A percentile compares a stretch with the other conserved stretches of the same genome.
phyloP scores from a whole-genome alignment of 2,113 vertebrate species.

The Alethe castanea region DNA sequence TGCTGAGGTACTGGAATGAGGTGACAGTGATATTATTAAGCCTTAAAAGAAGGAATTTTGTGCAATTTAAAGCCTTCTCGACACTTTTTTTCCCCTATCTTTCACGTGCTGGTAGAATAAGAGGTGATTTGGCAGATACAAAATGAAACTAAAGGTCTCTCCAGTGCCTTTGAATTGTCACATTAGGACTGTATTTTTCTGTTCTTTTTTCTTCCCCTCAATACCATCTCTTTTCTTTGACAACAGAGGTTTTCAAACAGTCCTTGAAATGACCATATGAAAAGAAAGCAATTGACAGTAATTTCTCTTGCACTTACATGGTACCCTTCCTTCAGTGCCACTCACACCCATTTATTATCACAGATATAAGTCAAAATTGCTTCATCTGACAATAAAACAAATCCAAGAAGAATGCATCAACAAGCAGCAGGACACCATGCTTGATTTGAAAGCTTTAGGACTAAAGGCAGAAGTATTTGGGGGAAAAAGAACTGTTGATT shows the following conservation, averaged over 20 bases:
- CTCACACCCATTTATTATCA: neutral
- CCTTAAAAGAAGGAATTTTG: neutral
- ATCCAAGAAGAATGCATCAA: neutral
- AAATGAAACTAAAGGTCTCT: neutral
- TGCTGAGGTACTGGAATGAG: neutral
- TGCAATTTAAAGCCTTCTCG: neutral
- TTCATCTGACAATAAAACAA: neutral
- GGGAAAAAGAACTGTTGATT: neutral
- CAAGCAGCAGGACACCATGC: neutral
- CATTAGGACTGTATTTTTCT: neutral
- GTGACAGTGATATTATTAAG: neutral
- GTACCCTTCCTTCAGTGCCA: neutral
- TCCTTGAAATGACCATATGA: neutral
- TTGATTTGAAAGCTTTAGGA: neutral
- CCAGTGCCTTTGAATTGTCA: neutral
- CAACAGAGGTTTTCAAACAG: neutral
- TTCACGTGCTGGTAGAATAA: neutral
- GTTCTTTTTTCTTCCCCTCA: accelerated
- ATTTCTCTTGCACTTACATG: neutral
- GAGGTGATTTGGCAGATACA: neutral
- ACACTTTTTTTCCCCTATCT: neutral
- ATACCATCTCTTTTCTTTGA: neutral
- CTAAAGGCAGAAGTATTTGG: neutral
- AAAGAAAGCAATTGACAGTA: neutral
- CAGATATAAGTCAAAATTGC: neutral